Evolutionary conservation across 2,797 vertebrate species (phyloP).

Genomic region (Mormyrus proboscirostris): DNA sequence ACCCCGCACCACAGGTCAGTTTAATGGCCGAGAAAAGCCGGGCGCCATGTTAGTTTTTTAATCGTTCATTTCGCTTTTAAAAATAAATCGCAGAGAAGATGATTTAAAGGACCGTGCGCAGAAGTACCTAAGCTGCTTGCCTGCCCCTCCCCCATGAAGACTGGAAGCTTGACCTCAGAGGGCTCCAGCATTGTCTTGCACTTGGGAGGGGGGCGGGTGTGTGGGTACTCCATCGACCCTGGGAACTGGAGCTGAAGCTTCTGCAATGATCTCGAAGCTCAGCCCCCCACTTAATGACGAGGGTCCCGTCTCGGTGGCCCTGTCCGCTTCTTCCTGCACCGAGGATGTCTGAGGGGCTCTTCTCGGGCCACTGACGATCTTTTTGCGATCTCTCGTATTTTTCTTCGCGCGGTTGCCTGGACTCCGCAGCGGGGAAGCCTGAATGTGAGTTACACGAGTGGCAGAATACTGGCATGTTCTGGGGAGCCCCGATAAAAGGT

Average conservation of each 20-base stretch:
- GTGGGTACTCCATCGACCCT: not conserved
- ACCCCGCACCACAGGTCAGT: not conserved
- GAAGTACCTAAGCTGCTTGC: not conserved
- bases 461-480: conserved; percentile 38
- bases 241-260: not conserved
- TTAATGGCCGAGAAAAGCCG: not conserved
- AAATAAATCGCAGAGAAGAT: not conserved
- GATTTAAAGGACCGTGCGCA: not conserved
- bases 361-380: not conserved
- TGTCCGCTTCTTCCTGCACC: not conserved
- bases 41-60: not conserved
- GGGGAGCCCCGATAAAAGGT: conserved; percentile 40
- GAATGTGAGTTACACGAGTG: conserved; percentile 36
- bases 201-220: not conserved
- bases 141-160: not conserved
- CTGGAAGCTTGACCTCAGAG: not conserved
- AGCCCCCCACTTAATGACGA: conserved; percentile 21
- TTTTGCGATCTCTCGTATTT: conserved; percentile 17
- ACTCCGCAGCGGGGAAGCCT: conserved; percentile 31
- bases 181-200: not conserved
- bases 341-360: conserved; percentile 10
- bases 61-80: not conserved
- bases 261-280: not conserved
- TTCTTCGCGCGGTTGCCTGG: conserved; percentile 36
- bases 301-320: conserved; percentile 2